Conservation (phyloP, 1,140 invertebrate genomes). For the Microplitis demolitor region DNA sequence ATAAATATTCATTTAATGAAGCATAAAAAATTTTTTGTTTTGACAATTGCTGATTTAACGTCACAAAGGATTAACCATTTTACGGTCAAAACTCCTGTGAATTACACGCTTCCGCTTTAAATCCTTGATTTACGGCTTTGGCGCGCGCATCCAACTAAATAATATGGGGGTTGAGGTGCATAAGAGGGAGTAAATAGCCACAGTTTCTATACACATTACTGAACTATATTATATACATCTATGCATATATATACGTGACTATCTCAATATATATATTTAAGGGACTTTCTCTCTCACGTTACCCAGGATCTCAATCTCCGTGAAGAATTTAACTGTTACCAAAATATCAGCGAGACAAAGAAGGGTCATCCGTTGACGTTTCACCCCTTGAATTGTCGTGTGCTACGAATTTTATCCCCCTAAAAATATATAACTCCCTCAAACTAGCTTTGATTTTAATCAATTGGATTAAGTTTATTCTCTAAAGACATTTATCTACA, state of each 20-base stretch:
- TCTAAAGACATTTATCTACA: too few relatives aligned
- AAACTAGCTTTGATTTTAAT: too few relatives aligned
- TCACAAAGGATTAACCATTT: conserved; percentile 54
- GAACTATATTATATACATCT: not conserved
- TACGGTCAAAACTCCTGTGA: conserved; percentile 58
- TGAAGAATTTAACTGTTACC: conserved; percentile 51
- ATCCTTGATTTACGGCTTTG: conserved; percentile 58
- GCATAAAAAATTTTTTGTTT: conserved; percentile 59
- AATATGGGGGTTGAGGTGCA: conserved; percentile 16
- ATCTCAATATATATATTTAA: not conserved
- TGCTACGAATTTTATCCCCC: conserved; percentile 16
- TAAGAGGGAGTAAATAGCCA: conserved; percentile 6
- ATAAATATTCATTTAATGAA: conserved; percentile 23
- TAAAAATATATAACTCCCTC: not conserved
- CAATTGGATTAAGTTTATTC: too few relatives aligned
- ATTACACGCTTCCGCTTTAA: conserved; percentile 54
- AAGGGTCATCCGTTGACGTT: conserved; percentile 33
- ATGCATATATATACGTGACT: not conserved
- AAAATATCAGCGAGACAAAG: conserved; percentile 27
- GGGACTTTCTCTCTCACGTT: conserved; percentile 2
- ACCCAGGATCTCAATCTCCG: conserved; percentile 48
- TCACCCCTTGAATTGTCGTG: conserved; percentile 41
- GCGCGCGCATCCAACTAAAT: conserved; percentile 25
- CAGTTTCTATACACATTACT: too few relatives aligned
- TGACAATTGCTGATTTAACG: conserved; percentile 46